Base-by-base conservation (phyloP, 2,888 invertebrate species). In the Tetrapedia diversipes region DNA sequence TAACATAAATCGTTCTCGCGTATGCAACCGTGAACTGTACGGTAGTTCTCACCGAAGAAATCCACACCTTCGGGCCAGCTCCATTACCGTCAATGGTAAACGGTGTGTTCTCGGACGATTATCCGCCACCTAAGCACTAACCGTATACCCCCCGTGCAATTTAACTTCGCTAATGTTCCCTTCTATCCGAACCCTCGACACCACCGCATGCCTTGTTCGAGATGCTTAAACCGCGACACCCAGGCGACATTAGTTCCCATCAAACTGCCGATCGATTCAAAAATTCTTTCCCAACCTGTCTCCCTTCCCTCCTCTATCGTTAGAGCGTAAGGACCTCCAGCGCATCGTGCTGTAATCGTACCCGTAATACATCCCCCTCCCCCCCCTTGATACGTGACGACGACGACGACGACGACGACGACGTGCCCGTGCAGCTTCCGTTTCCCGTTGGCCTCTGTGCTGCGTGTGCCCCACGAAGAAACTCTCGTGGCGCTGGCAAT, bases 401-500 rank as follows among this genome's bases (percentile, higher is more conserved):
- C n/a, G n/a, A n/a, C n/a, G n/a, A n/a, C n/a, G n/a, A n/a, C n/a
- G n/a, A n/a, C n/a, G n/a, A n/a, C n/a, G n/a, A n/a, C n/a, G n/a
- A n/a, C n/a, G 4, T n/a, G 56, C 22, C 22, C 22, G 6, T 39
- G 19, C 34, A 51, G 24, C 60, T 59, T 64, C 51, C 57, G 77
- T 66, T 60, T 53, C 29, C 24, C 32, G 10, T 45, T 6, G 16
- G 14, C 45, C 1, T n/a, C 6, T 7, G 64, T 8, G 41, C 14
- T n/a, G 39, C 54, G 34, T 24, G 43, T 3, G 22, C 14, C 47
- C n/a, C 16, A 14, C 4, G 29, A 34, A 47, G 49, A 79, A 67
- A 68, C 68, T 73, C 61, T 53, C 51, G 68, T 66, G 53, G 61
- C 53, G 61, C 57, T 56, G 75, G 85, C 86, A 89, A 89, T 89